Conservation (phyloP, 2,113 vertebrate genomes). For the Pavo muticus region DNA sequence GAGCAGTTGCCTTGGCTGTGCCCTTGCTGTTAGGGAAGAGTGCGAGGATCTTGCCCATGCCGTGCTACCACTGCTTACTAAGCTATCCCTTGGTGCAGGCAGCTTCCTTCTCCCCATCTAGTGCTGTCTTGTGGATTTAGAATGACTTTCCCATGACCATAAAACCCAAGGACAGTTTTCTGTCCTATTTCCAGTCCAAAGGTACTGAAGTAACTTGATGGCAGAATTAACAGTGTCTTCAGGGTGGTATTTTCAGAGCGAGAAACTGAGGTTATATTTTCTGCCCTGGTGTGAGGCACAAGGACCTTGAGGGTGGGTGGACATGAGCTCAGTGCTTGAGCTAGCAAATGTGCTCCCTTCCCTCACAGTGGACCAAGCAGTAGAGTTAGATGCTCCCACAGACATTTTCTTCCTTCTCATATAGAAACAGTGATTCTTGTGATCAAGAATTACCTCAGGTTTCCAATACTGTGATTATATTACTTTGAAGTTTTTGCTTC, state of each 20-base stretch:
- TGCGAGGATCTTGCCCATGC: not conserved
- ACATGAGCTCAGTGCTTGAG: not conserved
- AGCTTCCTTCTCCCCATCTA: not conserved
- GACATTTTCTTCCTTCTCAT: not conserved
- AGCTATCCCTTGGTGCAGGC: fast-evolving
- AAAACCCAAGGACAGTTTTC: not conserved
- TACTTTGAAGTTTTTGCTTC: conserved; percentile 31
- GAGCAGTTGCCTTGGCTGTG: not conserved
- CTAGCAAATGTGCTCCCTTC: not conserved
- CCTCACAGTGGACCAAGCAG: not conserved
- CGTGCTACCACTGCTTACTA: no score
- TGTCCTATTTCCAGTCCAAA: not conserved
- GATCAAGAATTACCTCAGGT: conserved; percentile 6
- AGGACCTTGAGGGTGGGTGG: not conserved
- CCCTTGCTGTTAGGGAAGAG: not conserved
- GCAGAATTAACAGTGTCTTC: not conserved
- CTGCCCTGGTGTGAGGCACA: not conserved
- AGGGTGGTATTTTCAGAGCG: not conserved
- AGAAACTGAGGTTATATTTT: not conserved
- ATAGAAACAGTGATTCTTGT: not conserved
- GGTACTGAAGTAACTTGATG: not conserved
- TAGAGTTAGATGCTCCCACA: not conserved
- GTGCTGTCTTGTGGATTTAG: not conserved
- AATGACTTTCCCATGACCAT: not conserved
- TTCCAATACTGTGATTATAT: not conserved